Evolutionary conservation across 1,140 invertebrate genomes (phyloP).

Genomic region (Theocolax elegans): DNA sequence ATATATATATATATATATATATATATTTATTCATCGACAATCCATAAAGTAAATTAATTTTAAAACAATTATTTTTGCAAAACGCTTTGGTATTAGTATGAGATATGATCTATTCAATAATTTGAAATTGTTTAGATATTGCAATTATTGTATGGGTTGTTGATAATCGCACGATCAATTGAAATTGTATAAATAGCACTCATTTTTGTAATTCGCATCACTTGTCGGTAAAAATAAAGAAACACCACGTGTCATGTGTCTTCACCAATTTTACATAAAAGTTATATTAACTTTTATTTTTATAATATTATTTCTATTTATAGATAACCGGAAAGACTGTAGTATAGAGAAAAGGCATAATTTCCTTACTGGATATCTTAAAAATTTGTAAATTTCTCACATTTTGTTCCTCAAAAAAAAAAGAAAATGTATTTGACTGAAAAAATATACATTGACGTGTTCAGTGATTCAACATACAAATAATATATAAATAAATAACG

Average conservation of each 20-base stretch:
- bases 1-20: no score
- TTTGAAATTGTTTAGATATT: background rate
- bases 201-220: no score
- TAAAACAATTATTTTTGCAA: no score
- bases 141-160: conserved; percentile 6
- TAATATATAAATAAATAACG: conserved; percentile 44
- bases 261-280: no score
- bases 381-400: conserved; percentile 10
- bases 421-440: conserved; percentile 38
- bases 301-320: conserved; percentile 30
- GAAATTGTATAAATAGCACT: no score
- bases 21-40: background rate
- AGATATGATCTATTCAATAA: no score
- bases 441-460: conserved; percentile 27
- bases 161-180: conserved; percentile 3
- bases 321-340: conserved; percentile 31
- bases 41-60: background rate
- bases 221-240: no score
- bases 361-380: background rate
- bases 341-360: conserved; percentile 21
- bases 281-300: conserved; percentile 29
- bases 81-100: no score
- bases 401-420: conserved; percentile 20
- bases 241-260: no score
- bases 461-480: conserved; percentile 32